Percentiles rank a stretch among this genome's conserved stretches.
Conservation (phyloP, 2,797 vertebrate species). For the Sebastes matsubarae region DNA sequence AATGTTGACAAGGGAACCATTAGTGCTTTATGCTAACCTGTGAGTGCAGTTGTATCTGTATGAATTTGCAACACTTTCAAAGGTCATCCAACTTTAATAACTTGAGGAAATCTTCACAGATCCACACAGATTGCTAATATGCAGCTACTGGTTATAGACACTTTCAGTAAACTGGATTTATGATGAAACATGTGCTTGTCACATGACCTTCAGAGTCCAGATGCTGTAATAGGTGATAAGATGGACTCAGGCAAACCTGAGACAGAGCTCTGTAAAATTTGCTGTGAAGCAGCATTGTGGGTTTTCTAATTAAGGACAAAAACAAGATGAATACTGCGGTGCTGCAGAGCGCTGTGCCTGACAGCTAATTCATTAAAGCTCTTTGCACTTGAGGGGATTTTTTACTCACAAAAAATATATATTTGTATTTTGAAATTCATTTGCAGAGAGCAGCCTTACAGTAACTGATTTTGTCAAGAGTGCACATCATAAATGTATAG, state of each 20-base stretch:
- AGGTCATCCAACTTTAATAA: background rate
- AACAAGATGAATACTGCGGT: background rate
- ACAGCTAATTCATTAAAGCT: background rate
- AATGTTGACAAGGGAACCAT: slow-evolving; percentile 84
- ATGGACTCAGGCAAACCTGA: background rate
- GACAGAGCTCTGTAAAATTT: background rate
- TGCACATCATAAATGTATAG: background rate
- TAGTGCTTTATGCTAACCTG: slow-evolving; percentile 67
- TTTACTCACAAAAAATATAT: background rate
- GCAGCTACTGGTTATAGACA: background rate
- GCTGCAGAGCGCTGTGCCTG: background rate
- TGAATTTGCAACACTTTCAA: too few species aligned
- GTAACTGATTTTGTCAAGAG: background rate
- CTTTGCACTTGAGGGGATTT: background rate
- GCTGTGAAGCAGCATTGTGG: background rate
- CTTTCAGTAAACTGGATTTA: background rate
- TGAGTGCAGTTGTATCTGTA: slow-evolving; percentile 6
- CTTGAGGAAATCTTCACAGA: background rate
- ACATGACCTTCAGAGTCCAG: background rate
- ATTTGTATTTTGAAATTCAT: too few species aligned
- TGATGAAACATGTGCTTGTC: background rate
- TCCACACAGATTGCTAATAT: background rate
- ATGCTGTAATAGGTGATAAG: background rate
- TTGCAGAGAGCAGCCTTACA: background rate
- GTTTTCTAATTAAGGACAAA: background rate